Base-by-base conservation (phyloP, 2,888 invertebrate genomes). In the Melikaiella ostensackeni region DNA sequence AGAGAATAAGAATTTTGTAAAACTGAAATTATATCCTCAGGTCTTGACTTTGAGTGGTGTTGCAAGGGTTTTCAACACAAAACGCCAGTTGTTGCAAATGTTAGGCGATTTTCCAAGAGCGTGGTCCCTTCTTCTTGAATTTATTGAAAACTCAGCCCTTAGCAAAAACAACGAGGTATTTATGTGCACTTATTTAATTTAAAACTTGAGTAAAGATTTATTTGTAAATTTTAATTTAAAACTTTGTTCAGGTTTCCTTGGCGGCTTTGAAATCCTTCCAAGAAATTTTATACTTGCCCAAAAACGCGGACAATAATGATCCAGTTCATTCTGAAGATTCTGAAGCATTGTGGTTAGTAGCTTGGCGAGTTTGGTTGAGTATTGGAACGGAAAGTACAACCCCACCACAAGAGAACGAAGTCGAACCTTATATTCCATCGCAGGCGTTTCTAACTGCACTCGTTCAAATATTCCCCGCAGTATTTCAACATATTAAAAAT, bases 221-320 rank as follows among this genome's bases (percentile, higher is more conserved):
- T 1, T 38, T 13, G 11, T 1, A 38, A 38, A 38, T 13, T 13
- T 19, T 57, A 76, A 33, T 63, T 74, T 16, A 27, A 73, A 33
- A 46, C 4, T 64, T 79, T 80, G 73, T 76, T 0, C 84, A 95
- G 94, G 95, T 98, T 1, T 98, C 99, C 0, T 94, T 99, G 85
- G 98, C 99, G 2, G 98, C 99, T 0, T 92, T 99, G 9, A 98
- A 99, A 92, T 98, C 98, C 19, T 97, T 99, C 92, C 99, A 99
- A 93, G 99, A 99, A 92, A 97, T 99, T 84, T 94, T 99, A 84
- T 95, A 96, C 86, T 88, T 93, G 64, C 94, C 94, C 86, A 95
- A 95, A 88, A 93, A 92, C 84, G 87, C 87, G 63, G 91, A 93
- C 78, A 91, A 90, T 87, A 91, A 82, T 24, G 89, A 89, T 70